Base-by-base conservation (phyloP, 2,888 invertebrate genomes). In the Cartodere bifasciata region DNA sequence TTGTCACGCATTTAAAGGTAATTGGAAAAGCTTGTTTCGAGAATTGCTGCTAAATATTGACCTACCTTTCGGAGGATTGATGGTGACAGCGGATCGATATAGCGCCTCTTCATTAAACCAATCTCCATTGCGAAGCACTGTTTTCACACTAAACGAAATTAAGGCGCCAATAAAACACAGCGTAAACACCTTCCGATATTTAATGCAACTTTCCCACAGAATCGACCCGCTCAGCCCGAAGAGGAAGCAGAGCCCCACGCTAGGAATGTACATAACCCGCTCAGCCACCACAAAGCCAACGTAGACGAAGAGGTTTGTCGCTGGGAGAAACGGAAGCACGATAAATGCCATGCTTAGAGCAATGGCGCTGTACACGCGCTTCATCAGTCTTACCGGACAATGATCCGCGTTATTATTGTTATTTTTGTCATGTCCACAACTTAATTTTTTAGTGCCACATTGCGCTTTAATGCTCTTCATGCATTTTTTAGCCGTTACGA, bases 241-340 rank as follows among this genome's bases (percentile, higher is more conserved):
- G 42, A 94, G 65, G 48, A 95, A 70, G 63, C 92, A 94, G 62
- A 83, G 86, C 31, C 94, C 95, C 52, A 94, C 86, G 64, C 91
- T 92, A 29, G 95, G 94, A 59, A 95, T 74, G 65, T 95, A 97
- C 42, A 97, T 70, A 43, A 95, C 81, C 42, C 95, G 72, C 64
- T 97, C 97, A 36, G 95, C 97, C 32, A 95, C 84, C 44, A 97
- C 95, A 62, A 97, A 97, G 28, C 97, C 97, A 37, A 97, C 95
- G 62, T 95, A 94, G 67, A 94, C 92, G 62, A 95, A 80, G 48
- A 94, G 65, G 70, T 97, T 97, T 49, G 88, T 83, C 40, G 95
- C 94, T 41, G 94, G 95, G 52, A 95, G 69, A 65, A 94, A 95
- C 38, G 95, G 92, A 46, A 95, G 67, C 44, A 83, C 74, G 55